phyloP scores from a whole-genome alignment of 2,888 invertebrate species.

The Reticulitermes lucifugus region DNA sequence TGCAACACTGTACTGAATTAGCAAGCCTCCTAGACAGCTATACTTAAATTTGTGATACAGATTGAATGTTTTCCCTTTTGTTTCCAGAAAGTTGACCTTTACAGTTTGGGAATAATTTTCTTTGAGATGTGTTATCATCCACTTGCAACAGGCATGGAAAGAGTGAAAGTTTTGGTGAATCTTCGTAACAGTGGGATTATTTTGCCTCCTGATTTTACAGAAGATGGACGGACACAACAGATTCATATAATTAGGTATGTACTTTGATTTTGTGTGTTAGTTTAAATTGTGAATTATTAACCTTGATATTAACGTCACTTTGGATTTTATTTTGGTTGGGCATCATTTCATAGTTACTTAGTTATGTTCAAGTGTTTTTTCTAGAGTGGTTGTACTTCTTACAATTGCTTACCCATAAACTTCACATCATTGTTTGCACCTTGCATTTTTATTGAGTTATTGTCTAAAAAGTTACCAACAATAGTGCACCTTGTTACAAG shows the following conservation, averaged over 20 bases:
- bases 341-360: no score
- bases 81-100: constrained; percentile 84
- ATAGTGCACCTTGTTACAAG: no score
- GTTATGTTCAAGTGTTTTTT: no score
- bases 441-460: no score
- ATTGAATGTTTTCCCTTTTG: constrained; percentile 27
- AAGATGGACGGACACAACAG: constrained; percentile 69
- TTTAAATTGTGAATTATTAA: no score
- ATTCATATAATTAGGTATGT: constrained; percentile 68
- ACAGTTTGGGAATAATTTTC: constrained; percentile 90
- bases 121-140: constrained; percentile 96
- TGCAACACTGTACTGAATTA: not conserved
- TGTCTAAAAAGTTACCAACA: no score
- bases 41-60: not conserved
- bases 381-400: no score
- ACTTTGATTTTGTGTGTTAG: constrained; percentile 39
- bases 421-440: no score
- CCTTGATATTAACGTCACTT: no score
- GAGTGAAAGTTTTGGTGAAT: constrained; percentile 80
- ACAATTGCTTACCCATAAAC: no score
- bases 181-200: constrained; percentile 76
- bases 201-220: constrained; percentile 77
- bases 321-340: no score
- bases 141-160: constrained; percentile 89
- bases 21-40: not conserved